Evolutionary conservation across 2,113 vertebrate genomes (phyloP).

Genomic region (Ardeotis arabs): DNA sequence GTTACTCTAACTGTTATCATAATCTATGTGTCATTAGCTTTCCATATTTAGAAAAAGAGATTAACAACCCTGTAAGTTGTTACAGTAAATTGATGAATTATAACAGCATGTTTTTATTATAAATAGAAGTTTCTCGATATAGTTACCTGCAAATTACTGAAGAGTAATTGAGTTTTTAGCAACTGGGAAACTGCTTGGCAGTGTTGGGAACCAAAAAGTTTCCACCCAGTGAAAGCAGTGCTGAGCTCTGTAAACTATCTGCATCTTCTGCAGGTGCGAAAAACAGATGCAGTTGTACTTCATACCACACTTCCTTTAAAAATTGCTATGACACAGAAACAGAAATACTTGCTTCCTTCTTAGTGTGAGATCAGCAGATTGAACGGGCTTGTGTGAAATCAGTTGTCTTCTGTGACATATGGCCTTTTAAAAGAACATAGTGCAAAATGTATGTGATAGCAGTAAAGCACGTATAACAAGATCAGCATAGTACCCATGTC

Average conservation of each 20-base stretch:
- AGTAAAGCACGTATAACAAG: not conserved
- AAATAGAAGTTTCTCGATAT: not conserved
- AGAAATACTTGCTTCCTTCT: not conserved
- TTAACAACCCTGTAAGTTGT: conserved; percentile 75
- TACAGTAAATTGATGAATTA: conserved; percentile 70
- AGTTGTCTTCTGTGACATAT: not conserved
- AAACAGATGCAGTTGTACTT: not conserved
- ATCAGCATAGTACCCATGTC: not conserved
- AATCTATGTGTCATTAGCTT: conserved; percentile 82
- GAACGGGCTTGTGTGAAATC: not conserved
- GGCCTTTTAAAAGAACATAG: not conserved
- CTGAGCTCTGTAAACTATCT: not conserved
- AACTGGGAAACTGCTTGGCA: not conserved
- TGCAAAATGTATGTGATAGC: not conserved
- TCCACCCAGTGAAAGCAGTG: not conserved
- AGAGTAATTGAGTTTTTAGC: not conserved
- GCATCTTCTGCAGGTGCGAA: not conserved
- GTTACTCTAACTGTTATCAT: conserved; percentile 75
- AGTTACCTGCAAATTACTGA: not conserved
- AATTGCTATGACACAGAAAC: not conserved
- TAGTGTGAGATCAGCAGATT: not conserved
- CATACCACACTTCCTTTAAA: not conserved
- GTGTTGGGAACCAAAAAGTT: not conserved
- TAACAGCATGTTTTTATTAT: conserved; percentile 49
- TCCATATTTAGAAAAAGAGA: conserved; percentile 76